phyloP scores from a whole-genome alignment of 2,888 invertebrate species.

The Creontiades dilutus region DNA sequence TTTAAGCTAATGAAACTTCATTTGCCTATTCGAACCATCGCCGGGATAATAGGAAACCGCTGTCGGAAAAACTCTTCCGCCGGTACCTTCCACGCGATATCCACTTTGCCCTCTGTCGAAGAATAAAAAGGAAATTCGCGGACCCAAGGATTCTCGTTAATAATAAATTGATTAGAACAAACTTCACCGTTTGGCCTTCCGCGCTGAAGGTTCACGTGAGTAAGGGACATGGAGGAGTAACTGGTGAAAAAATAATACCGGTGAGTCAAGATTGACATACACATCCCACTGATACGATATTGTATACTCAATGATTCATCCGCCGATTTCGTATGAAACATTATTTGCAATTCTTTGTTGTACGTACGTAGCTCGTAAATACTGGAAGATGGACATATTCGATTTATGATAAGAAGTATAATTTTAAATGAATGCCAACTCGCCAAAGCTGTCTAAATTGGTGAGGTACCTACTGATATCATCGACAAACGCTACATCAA shows the following conservation, averaged over 20 bases:
- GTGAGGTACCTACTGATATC: too few relatives aligned
- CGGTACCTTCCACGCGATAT: background rate
- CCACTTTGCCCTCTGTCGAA: background rate
- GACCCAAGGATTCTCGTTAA: background rate
- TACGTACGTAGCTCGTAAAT: too few relatives aligned
- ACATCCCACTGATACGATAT: background rate
- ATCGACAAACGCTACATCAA: too few relatives aligned
- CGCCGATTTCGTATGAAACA: background rate
- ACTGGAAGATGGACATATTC: too few relatives aligned
- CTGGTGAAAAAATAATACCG: background rate
- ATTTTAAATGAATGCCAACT: too few relatives aligned
- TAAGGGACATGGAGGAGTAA: background rate
- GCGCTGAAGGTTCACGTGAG: background rate
- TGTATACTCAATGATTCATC: too few relatives aligned
- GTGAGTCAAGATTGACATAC: background rate
- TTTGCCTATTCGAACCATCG: background rate
- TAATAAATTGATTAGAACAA: constrained; percentile 27
- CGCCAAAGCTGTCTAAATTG: too few relatives aligned
- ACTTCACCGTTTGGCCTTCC: constrained; percentile 2
- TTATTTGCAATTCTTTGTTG: background rate
- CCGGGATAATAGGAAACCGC: background rate
- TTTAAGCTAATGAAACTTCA: constrained; percentile 16
- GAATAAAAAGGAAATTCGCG: background rate
- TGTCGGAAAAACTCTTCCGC: background rate
- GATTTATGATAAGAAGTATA: too few relatives aligned